These are phyloP conservation scores for Gobio gobio DNA, from an alignment of 2,113 vertebrate species.

Conservation along the genomic window DNA sequence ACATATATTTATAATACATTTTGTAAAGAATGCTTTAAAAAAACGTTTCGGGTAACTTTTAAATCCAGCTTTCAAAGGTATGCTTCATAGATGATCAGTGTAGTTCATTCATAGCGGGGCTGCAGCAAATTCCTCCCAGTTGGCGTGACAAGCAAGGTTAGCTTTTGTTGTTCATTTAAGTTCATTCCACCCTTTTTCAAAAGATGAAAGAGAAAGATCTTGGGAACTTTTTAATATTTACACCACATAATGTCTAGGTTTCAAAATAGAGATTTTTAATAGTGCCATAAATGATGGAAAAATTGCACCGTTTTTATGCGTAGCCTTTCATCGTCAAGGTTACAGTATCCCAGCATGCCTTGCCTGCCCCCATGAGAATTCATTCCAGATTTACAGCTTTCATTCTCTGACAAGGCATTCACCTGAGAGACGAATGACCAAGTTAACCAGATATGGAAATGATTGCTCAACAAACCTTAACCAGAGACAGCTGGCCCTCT, in stretches of 20 bases:
- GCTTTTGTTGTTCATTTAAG: slow-evolving; percentile 30
- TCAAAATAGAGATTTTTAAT: background rate
- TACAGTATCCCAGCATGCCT: slow-evolving; percentile 44
- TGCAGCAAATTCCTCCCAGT: background rate
- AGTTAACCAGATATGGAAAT: slow-evolving; percentile 62
- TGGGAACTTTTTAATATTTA: slow-evolving; percentile 11
- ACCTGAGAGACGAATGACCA: slow-evolving; percentile 31
- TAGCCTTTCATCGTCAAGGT: slow-evolving; percentile 50
- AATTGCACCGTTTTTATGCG: background rate
- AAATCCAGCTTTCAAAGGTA: background rate
- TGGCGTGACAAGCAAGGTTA: background rate
- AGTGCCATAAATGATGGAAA: background rate
- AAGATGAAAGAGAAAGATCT: background rate
- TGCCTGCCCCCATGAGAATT: slow-evolving; percentile 28
- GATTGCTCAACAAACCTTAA: slow-evolving; percentile 53
- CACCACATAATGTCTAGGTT: slow-evolving; percentile 5
- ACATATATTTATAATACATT: background rate
- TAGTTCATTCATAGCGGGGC: background rate
- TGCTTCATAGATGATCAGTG: background rate
- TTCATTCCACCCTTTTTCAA: background rate
- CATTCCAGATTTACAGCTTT: slow-evolving; percentile 52
- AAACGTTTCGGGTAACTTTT: background rate
- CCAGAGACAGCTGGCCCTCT: slow-evolving; percentile 43
- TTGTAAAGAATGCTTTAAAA: background rate
- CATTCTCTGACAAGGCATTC: slow-evolving; percentile 47